These are phyloP conservation scores for Micropoecilia bifurca DNA, from an alignment of 2,797 vertebrate genomes.

Conservation along the genomic window DNA sequence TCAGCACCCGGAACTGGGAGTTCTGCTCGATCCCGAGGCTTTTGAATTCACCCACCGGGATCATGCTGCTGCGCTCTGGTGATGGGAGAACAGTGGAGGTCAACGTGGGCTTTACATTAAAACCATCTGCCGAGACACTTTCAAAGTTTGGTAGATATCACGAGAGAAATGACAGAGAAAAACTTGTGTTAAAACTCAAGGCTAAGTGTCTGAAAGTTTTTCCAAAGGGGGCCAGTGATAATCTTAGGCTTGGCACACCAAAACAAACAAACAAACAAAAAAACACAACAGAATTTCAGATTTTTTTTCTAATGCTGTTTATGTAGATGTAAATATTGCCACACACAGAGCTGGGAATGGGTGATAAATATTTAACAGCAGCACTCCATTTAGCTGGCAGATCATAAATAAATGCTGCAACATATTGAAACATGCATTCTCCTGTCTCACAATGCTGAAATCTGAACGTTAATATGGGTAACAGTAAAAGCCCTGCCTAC, in stretches of 20 bases:
- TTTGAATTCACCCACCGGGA: constrained; percentile 90
- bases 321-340: not conserved
- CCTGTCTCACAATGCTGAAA: not conserved
- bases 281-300: not conserved
- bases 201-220: not conserved
- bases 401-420: not conserved
- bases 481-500: not conserved
- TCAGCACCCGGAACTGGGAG: constrained; percentile 87
- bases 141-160: constrained; percentile 18
- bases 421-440: not conserved
- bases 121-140: no score
- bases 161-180: constrained; percentile 28
- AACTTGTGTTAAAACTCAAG: not conserved
- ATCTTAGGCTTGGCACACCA: not conserved
- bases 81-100: constrained; percentile 18
- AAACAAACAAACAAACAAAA: not conserved
- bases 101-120: not conserved
- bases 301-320: not conserved
- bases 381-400: not conserved
- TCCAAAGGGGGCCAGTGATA: not conserved
- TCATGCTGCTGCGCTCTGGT: constrained; percentile 80
- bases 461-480: no score
- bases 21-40: constrained; percentile 85
- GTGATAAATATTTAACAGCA: not conserved
- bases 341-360: not conserved